phyloP scores from a whole-genome alignment of 64 coral and sea anemone genomes.

The Pocillopora damicornis region DNA sequence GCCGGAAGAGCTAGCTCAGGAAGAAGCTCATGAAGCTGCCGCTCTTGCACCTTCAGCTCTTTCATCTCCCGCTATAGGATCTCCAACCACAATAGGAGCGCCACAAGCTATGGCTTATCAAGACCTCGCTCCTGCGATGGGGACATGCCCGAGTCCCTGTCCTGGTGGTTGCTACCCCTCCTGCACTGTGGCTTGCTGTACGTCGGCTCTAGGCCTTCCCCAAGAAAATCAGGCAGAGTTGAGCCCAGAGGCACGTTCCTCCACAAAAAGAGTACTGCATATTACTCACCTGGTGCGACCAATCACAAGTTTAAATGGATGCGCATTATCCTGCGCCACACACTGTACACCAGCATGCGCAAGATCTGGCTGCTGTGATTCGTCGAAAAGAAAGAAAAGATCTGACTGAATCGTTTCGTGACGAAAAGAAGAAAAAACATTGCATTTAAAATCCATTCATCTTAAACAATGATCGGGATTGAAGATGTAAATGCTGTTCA shows the following conservation, averaged over 20 bases:
- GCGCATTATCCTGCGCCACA: slow-evolving; percentile 56
- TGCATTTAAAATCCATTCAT: no score
- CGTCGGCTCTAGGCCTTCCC: slow-evolving; percentile 67
- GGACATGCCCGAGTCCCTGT: slow-evolving; percentile 65
- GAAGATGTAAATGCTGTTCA: no score
- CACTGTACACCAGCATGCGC: slow-evolving; percentile 82
- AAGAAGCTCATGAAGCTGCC: slow-evolving; percentile 12
- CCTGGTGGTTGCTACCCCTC: slow-evolving; percentile 59
- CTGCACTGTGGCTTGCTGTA: slow-evolving; percentile 76
- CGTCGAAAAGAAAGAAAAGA: slow-evolving; percentile 28
- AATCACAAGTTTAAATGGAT: slow-evolving; percentile 40
- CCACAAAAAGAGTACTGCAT: slow-evolving; percentile 76
- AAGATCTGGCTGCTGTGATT: slow-evolving; percentile 72
- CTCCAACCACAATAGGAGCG: slow-evolving; percentile 10
- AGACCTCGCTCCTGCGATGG: background rate
- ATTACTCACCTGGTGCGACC: slow-evolving; percentile 73
- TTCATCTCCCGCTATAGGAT: slow-evolving; percentile 2
- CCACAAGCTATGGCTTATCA: slow-evolving; percentile 25
- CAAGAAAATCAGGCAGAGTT: slow-evolving; percentile 28
- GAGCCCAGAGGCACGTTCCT: slow-evolving; percentile 55
- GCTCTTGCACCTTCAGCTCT: slow-evolving; percentile 13
- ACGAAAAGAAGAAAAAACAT: no score
- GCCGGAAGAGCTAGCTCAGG: slow-evolving; percentile 41
- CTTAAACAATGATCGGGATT: no score
- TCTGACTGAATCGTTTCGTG: background rate